Percentiles rank a stretch among this genome's conserved stretches.
phyloP scores from a whole-genome alignment of 2,888 invertebrate genomes.

The Drosophila multiciliata region DNA sequence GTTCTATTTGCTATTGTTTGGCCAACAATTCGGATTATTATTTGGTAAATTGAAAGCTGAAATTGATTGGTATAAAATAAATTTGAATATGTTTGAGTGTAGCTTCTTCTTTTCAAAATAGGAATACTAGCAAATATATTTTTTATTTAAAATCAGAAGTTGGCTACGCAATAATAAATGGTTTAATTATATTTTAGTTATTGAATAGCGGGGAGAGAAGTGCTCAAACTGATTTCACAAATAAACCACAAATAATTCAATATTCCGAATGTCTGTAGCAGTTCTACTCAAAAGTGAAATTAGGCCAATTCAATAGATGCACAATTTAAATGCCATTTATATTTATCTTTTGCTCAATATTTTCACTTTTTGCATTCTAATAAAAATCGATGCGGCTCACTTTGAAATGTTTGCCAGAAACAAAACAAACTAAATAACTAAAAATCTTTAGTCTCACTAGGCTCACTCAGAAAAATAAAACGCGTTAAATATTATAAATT shows the following conservation, averaged over 20 bases:
- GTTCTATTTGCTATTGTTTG: background rate
- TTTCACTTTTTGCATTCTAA: conserved; percentile 33
- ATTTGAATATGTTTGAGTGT: background rate
- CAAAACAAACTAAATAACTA: conserved; percentile 71
- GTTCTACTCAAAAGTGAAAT: conserved; percentile 46
- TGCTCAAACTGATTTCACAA: background rate
- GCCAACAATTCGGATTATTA: background rate
- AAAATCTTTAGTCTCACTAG: conserved; percentile 61
- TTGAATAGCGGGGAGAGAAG: background rate
- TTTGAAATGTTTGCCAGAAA: conserved; percentile 16
- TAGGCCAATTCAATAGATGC: conserved; percentile 25
- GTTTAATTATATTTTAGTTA: background rate
- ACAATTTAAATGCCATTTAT: conserved; percentile 53
- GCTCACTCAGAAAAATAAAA: conserved; percentile 17
- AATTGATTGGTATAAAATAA: background rate
- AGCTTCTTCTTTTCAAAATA: background rate
- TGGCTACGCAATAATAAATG: background rate
- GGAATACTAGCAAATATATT: background rate
- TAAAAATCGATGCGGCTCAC: conserved; percentile 31
- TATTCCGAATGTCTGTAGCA: conserved; percentile 43
- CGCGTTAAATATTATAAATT: background rate
- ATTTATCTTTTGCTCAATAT: conserved; percentile 49
- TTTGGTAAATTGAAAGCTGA: background rate
- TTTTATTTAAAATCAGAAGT: background rate
- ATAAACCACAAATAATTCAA: conserved; percentile 38